Evolutionary conservation across 2,113 vertebrate species (phyloP).

Genomic region (Gallinago paraguaiae): DNA sequence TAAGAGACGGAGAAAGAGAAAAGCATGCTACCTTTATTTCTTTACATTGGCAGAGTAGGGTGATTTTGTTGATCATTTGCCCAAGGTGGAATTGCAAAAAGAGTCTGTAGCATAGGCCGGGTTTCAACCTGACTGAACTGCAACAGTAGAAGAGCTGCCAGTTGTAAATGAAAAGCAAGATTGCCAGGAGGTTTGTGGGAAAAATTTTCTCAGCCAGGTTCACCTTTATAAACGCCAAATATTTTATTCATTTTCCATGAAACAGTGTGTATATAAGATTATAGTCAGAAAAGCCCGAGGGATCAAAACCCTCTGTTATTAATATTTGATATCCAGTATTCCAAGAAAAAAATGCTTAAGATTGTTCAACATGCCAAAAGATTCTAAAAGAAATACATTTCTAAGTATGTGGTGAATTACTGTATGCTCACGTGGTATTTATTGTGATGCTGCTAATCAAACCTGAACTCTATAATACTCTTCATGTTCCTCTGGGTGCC

Average conservation of each 20-base stretch:
- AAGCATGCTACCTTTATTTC: neutral
- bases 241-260: neutral
- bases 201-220: neutral
- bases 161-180: neutral
- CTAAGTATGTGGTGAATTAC: conserved; percentile 44
- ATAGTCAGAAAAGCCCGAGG: neutral
- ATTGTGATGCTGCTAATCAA: conserved; percentile 47
- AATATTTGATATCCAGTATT: conserved; percentile 43
- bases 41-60: neutral
- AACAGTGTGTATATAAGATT: neutral
- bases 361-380: conserved; percentile 5
- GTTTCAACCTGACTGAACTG: neutral
- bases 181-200: neutral
- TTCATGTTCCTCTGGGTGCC: neutral
- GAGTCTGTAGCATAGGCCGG: neutral
- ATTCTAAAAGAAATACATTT: conserved; percentile 52
- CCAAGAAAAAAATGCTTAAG: conserved; percentile 32
- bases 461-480: conserved; percentile 29
- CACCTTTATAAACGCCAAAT: neutral
- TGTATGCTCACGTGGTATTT: conserved; percentile 4
- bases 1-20: neutral
- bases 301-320: neutral
- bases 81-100: neutral
- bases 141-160: neutral
- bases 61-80: neutral